Evolutionary conservation across 2,888 invertebrate genomes (phyloP), one percentile per base, ranked within the genome.

Genomic region (Eretmocerus hayati): DNA sequence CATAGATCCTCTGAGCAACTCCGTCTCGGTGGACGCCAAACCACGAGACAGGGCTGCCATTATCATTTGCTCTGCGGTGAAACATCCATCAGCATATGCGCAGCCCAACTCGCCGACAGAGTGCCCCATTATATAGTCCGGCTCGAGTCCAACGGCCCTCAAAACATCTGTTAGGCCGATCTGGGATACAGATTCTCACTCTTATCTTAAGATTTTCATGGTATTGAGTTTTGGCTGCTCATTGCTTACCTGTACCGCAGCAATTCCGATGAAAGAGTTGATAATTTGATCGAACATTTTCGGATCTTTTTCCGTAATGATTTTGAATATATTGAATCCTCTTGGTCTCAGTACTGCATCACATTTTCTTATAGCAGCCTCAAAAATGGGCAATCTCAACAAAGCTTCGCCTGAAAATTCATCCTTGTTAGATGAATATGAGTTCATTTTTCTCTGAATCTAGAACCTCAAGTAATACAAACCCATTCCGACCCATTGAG

Each of bases 61-160:
- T 6, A 69, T 47, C 65, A 63, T 67, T 58, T 69, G 62, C 31
- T 69, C 68, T 4, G 64, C 63, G 0, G 90, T 88, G 59, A 95
- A 80, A 58, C 90, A 87, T 1, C 90, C 91, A 69, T 96, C 96
- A 5, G 92, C 93, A 73, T 96, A 96, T 0, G 90, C 93, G 70
- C 95, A 95, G 1, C 90, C 93, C 9, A 96, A 76, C 70, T 96
- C 96, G 20, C 96, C 96, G 0, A 92, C 90, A 13, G 94, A 94
- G 72, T 95, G 94, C 1, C 95, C 92, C 48, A 87, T 79, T 54
- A 87, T 80, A 16, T 82, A 82, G 69, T 87, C 85, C 2, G 86
- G 83, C 36, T 73, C 70, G 8, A 87, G 73, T n/a, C 81, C 83
- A n/a, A 78, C 59, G 5, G 72, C 65, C 41, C 62, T 69, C 19